Evolutionary conservation across 2,113 vertebrate species (phyloP).

Genomic region (Psilopsiagon aymara): DNA sequence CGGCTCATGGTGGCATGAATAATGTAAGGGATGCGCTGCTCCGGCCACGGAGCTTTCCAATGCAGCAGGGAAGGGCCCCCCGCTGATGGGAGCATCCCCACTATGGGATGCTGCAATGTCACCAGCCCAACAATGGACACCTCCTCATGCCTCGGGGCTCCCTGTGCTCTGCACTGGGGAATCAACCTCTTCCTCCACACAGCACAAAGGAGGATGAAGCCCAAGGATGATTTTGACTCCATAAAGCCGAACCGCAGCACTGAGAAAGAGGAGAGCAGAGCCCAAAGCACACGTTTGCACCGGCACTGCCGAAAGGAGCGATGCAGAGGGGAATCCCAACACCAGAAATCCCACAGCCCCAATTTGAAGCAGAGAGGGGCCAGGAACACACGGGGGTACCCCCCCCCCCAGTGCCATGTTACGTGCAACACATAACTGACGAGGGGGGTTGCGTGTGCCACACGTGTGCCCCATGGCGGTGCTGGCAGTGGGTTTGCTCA

Average conservation of each 20-base stretch:
- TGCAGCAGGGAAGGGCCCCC: constrained; percentile 51
- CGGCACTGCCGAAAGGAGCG: rapidly evolving
- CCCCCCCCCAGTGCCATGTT: rapidly evolving
- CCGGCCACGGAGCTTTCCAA: constrained; percentile 80
- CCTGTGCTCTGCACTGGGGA: not conserved
- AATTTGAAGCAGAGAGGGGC: not conserved
- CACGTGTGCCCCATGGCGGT: not conserved
- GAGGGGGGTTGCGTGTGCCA: not conserved
- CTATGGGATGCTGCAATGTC: rapidly evolving
- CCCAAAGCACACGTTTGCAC: rapidly evolving
- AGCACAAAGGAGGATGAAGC: not conserved
- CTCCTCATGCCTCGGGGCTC: rapidly evolving
- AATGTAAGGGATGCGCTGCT: constrained; percentile 85
- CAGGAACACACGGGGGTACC: rapidly evolving
- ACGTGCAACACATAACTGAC: too few species aligned
- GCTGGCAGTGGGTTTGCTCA: not conserved
- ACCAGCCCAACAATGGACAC: not conserved
- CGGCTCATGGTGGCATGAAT: constrained; percentile 83
- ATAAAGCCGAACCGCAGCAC: rapidly evolving
- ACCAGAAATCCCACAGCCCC: not conserved
- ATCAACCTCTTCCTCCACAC: not conserved
- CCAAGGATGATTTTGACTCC: not conserved
- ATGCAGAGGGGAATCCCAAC: rapidly evolving
- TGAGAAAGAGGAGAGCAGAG: not conserved
- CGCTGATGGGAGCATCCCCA: not conserved